phyloP scores from a whole-genome alignment of 2,888 invertebrate genomes.

The Lithodes maja region DNA sequence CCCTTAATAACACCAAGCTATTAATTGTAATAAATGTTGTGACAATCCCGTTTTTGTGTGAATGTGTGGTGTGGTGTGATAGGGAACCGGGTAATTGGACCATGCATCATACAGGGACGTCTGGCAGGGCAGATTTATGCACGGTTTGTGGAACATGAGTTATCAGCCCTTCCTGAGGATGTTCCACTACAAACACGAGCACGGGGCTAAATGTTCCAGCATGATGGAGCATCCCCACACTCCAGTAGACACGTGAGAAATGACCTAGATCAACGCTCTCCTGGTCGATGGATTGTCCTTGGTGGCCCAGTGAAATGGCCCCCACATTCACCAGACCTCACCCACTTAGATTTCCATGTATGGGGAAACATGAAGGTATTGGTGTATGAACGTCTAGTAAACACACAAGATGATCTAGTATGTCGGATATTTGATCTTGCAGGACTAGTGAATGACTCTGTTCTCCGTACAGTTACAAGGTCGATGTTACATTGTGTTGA shows the following conservation, averaged over 20 bases:
- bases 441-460: background rate
- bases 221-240: background rate
- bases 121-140: background rate
- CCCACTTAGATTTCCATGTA: background rate
- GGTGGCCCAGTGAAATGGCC: slow-evolving; percentile 6
- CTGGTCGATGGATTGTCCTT: background rate
- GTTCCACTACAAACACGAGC: background rate
- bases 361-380: background rate
- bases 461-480: slow-evolving; percentile 12
- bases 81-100: background rate
- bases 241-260: background rate
- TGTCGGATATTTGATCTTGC: background rate
- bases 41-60: background rate
- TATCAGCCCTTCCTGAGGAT: background rate
- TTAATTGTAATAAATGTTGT: background rate
- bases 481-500: background rate
- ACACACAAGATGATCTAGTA: background rate
- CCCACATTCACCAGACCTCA: background rate
- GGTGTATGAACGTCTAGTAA: background rate
- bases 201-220: background rate
- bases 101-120: background rate
- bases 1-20: background rate
- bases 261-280: background rate
- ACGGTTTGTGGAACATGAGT: background rate
- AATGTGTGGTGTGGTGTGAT: background rate